phyloP scores from a whole-genome alignment of 2,888 invertebrate species.

The Dryadula phaetusa region DNA sequence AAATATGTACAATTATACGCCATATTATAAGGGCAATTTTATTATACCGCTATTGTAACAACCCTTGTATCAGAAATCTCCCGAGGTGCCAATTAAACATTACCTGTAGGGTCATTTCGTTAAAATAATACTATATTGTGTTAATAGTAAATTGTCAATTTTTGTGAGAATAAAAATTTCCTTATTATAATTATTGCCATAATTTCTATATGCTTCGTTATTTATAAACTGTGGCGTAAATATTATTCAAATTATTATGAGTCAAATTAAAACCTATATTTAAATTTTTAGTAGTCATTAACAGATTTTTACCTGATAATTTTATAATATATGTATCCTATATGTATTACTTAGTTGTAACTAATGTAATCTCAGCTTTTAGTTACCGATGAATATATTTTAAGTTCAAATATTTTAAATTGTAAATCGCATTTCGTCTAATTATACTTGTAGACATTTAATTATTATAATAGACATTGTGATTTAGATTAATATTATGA shows the following conservation, averaged over 20 bases:
- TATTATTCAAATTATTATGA: constrained; percentile 4
- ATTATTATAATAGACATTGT: constrained; percentile 47
- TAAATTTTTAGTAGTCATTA: background rate
- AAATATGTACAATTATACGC: background rate
- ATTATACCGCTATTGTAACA: background rate
- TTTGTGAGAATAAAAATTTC: constrained; percentile 17
- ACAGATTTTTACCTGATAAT: constrained; percentile 8
- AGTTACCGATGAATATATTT: constrained; percentile 47
- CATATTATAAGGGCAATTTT: background rate
- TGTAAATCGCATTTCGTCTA: constrained; percentile 44
- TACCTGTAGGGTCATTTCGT: constrained; percentile 20
- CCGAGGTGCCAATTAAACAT: constrained; percentile 51
- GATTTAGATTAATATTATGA: constrained; percentile 50
- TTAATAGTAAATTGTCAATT: constrained; percentile 41
- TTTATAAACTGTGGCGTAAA: constrained; percentile 12
- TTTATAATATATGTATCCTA: background rate
- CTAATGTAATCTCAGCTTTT: constrained; percentile 50
- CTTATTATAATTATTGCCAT: constrained; percentile 16
- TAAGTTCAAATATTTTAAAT: constrained; percentile 44
- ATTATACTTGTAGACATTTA: constrained; percentile 40
- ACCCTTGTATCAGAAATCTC: constrained; percentile 38
- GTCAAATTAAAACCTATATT: constrained; percentile 14
- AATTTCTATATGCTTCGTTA: constrained; percentile 13
- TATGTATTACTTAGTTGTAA: constrained; percentile 40
- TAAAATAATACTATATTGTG: constrained; percentile 29